Conservation (phyloP, 2,888 invertebrate species). For the Nowickia ferox region DNA sequence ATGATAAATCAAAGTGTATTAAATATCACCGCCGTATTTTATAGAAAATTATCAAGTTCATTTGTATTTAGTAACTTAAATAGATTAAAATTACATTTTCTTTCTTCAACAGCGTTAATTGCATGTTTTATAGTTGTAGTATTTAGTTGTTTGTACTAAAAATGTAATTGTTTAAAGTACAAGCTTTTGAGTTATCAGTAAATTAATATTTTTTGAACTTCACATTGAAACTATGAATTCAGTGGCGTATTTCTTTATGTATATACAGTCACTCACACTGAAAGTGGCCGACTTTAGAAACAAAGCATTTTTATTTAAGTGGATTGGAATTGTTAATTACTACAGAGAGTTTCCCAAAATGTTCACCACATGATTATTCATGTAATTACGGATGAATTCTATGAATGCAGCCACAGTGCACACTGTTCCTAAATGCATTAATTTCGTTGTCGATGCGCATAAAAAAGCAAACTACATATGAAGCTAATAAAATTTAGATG, state of each 20-base stretch:
- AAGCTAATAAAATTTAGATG: no score
- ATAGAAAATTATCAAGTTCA: not conserved
- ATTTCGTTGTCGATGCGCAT: no score
- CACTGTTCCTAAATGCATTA: no score
- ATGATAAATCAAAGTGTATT: constrained; percentile 4
- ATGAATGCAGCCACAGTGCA: no score
- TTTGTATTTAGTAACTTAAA: constrained; percentile 1
- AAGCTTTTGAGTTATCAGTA: constrained; percentile 34
- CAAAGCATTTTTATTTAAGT: no score
- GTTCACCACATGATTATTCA: no score
- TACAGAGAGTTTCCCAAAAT: no score
- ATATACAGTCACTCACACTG: not conserved
- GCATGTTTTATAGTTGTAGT: constrained; percentile 8
- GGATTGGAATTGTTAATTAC: no score
- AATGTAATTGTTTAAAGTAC: not conserved
- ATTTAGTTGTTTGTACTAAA: constrained; percentile 21
- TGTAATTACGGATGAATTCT: no score
- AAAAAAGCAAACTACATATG: no score
- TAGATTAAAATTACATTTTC: not conserved
- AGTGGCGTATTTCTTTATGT: constrained; percentile 50
- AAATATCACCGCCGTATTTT: not conserved
- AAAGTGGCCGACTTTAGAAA: no score
- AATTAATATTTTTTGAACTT: constrained; percentile 46
- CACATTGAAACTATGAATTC: constrained; percentile 28
- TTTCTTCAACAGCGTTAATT: not conserved